Percentiles rank a stretch among this genome's conserved stretches.
Conservation (phyloP, 2,797 vertebrate species). For the Danionella dracula region DNA sequence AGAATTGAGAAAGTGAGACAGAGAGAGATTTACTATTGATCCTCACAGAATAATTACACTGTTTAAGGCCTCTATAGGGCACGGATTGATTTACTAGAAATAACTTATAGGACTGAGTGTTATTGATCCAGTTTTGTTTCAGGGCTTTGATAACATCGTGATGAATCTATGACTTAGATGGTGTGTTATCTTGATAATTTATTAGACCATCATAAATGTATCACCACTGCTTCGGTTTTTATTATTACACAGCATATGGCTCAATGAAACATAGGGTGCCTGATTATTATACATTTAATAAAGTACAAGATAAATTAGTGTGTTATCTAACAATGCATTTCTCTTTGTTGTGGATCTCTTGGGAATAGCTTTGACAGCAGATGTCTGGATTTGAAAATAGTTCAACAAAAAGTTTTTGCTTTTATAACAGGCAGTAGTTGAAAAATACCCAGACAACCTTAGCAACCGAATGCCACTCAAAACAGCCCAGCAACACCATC, state of each 20-base stretch:
- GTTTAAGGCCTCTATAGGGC: constrained; percentile 4
- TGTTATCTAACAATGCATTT: not conserved
- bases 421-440: too few species aligned
- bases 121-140: not conserved
- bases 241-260: constrained; percentile 9
- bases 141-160: not conserved
- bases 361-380: too few species aligned
- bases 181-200: not conserved
- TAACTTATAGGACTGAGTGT: constrained; percentile 7
- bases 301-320: not conserved
- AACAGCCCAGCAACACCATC: too few species aligned
- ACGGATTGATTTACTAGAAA: constrained; percentile 1
- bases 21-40: constrained; percentile 16
- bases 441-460: too few species aligned
- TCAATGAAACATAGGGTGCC: not conserved
- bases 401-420: too few species aligned
- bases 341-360: too few species aligned
- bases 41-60: not conserved
- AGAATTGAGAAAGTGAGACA: too few species aligned
- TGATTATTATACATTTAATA: not conserved
- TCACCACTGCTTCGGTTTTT: not conserved
- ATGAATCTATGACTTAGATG: constrained; percentile 10
- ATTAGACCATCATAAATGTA: constrained; percentile 1
- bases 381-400: too few species aligned
- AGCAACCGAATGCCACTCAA: too few species aligned